phyloP scores from a whole-genome alignment of 2,113 vertebrate genomes.

The Sturnira hondurensis region DNA sequence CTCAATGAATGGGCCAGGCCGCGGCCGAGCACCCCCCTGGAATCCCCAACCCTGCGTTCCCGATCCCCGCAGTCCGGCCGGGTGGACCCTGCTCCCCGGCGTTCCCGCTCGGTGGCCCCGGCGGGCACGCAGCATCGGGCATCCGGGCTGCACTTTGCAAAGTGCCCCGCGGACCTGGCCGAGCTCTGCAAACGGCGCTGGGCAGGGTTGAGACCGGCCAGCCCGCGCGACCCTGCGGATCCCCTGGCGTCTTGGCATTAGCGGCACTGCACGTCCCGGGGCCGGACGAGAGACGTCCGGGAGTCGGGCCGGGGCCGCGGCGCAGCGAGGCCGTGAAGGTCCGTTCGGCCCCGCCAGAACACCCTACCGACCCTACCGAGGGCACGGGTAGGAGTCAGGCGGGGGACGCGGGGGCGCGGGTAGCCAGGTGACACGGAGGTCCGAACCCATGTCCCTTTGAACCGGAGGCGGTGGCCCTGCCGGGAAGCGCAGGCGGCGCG shows the following conservation, averaged over 20 bases:
- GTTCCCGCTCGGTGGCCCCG: not conserved
- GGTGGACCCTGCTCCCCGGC: not conserved
- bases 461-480: not conserved
- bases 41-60: not conserved
- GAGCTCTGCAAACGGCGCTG: not conserved
- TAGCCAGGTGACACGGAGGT: not conserved
- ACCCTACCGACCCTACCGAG: not conserved
- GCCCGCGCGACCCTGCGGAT: not conserved
- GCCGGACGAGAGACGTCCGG: not conserved
- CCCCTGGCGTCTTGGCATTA: not conserved
- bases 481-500: not conserved
- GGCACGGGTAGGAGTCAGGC: not conserved
- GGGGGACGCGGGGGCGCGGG: not conserved
- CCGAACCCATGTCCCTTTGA: not conserved
- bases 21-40: not conserved
- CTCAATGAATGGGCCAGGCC: constrained; percentile 49
- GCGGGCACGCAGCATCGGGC: not conserved
- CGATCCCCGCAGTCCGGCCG: not conserved
- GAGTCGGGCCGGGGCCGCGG: not conserved
- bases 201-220: not conserved
- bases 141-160: not conserved
- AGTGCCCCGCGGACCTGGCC: not conserved
- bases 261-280: not conserved
- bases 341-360: not conserved
- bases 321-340: not conserved